A percentile compares a stretch with the other conserved stretches of the same genome.
Conservation (phyloP, 2,888 invertebrate genomes). For the Cremastobaeus sp. region DNA sequence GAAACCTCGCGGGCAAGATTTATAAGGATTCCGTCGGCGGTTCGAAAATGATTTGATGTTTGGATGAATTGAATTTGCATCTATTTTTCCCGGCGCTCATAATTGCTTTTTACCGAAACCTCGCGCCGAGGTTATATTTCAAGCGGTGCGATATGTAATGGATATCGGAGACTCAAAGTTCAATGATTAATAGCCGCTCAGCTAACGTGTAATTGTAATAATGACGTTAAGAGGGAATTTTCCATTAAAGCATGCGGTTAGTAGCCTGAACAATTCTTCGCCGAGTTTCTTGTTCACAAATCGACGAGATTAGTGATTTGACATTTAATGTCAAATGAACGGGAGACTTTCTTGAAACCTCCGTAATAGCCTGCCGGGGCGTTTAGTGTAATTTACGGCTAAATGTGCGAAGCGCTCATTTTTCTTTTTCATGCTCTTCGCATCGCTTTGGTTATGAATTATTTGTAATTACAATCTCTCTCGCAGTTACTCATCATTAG, state of each 20-base stretch:
- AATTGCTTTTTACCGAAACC: slow-evolving; percentile 34
- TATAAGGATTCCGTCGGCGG: slow-evolving; percentile 33
- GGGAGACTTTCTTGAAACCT: slow-evolving; percentile 6
- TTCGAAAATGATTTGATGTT: slow-evolving; percentile 39
- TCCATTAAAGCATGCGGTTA: slow-evolving; percentile 6
- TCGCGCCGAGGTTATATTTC: slow-evolving; percentile 14
- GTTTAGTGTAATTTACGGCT: background rate
- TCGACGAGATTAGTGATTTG: slow-evolving; percentile 7
- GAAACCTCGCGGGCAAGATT: slow-evolving; percentile 23
- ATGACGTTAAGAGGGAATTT: slow-evolving; percentile 22
- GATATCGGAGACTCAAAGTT: slow-evolving; percentile 18
- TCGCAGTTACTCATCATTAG: too few species aligned
- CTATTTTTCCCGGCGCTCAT: slow-evolving; percentile 28
- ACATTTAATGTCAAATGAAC: slow-evolving; percentile 7
- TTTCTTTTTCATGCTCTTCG: too few species aligned
- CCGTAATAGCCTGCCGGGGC: background rate
- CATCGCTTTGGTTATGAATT: too few species aligned
- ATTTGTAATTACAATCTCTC: too few species aligned
- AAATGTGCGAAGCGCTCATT: too few species aligned
- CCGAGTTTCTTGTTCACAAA: background rate
- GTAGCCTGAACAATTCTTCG: background rate
- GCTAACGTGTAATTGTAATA: slow-evolving; percentile 34
- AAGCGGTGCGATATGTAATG: slow-evolving; percentile 20
- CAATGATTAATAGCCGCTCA: slow-evolving; percentile 24
- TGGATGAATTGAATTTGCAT: slow-evolving; percentile 44